These are phyloP conservation scores for Harpegnathos saltator DNA, from an alignment of 1,140 invertebrate genomes.

Conservation along the genomic window DNA sequence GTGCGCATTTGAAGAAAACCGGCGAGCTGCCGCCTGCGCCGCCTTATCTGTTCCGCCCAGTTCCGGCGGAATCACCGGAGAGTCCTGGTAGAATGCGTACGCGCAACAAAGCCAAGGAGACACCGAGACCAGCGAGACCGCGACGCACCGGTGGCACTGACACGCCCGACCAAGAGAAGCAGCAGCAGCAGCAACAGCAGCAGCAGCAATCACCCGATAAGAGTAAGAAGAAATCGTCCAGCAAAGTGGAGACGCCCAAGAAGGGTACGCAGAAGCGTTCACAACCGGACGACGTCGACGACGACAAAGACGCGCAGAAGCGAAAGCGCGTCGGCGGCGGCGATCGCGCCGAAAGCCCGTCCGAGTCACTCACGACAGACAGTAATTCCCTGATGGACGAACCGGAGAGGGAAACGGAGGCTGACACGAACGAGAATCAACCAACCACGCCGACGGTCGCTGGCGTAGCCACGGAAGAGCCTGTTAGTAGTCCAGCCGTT, in stretches of 20 bases:
- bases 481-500: slow-evolving; percentile 75
- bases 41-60: slow-evolving; percentile 91
- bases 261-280: slow-evolving; percentile 90
- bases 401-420: slow-evolving; percentile 86
- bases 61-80: slow-evolving; percentile 91
- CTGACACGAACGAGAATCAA: slow-evolving; percentile 86
- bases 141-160: slow-evolving; percentile 90
- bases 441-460: slow-evolving; percentile 85
- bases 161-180: slow-evolving; percentile 90
- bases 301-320: slow-evolving; percentile 90
- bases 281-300: slow-evolving; percentile 88
- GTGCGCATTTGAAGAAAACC: slow-evolving; percentile 93
- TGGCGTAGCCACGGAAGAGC: slow-evolving; percentile 70
- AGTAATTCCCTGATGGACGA: slow-evolving; percentile 93
- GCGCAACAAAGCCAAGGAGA: slow-evolving; percentile 93
- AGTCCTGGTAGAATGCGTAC: slow-evolving; percentile 95
- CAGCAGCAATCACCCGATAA: slow-evolving; percentile 84
- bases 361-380: slow-evolving; percentile 93
- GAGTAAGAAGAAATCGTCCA: slow-evolving; percentile 88
- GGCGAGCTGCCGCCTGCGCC: slow-evolving; percentile 91
- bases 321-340: slow-evolving; percentile 86
- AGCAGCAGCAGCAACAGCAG: slow-evolving; percentile 84
- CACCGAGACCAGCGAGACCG: slow-evolving; percentile 88
- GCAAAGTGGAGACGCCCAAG: slow-evolving; percentile 89
- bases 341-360: slow-evolving; percentile 90